Evolutionary conservation across 2,888 invertebrate species (phyloP), one percentile per base, ranked within the genome.

Genomic region (Embidobia sp.): DNA sequence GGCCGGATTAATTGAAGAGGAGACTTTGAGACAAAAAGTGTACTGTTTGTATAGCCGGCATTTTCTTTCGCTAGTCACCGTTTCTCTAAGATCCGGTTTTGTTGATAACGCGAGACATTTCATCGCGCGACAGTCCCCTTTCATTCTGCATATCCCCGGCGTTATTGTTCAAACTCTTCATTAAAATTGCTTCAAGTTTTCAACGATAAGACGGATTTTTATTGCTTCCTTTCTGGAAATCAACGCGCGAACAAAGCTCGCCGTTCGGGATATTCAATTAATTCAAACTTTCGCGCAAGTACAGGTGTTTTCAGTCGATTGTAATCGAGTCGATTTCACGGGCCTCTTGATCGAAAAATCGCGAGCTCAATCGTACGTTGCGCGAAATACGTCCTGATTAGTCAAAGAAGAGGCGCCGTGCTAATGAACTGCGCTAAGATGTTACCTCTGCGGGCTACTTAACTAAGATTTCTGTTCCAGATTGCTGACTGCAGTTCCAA

Each of bases 381-480:
- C 42, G 26, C 35, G 35, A 59, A 51, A 64, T 44, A 46, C 70
- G 59, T 53, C 59, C 29, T 61, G 66, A 63, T 63, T 77, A 59
- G 70, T 59, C 61, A 66, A 67, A 67, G 66, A 77, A 77, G 64
- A 67, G 51, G 66, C 69, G 70, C 66, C 64, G 22, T 16, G 61
- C 49, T 76, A 76, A 79, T 51, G 63, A 72, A 69, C 64, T 63
- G 46, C 40, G 19, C 22, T 55, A 64, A 67, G 63, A 64, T 27
- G 48, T 64, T 59, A 33, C 63, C 64, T 67, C 64, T 73, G 46
- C 33, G 40, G 29, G 53, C 55, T 79, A 79, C 78, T 79, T 79
- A 81, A 79, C 66, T 15, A 72, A 76, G 75, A 81, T 82, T 80
- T 83, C 79, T 82, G 80, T 83, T 83, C 67, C 81, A 83, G 83